A percentile compares a stretch with the other conserved stretches of the same genome.
Evolutionary conservation across 64 coral and sea anemone genomes (phyloP).

Genomic region (Actinia tenebrosa): DNA sequence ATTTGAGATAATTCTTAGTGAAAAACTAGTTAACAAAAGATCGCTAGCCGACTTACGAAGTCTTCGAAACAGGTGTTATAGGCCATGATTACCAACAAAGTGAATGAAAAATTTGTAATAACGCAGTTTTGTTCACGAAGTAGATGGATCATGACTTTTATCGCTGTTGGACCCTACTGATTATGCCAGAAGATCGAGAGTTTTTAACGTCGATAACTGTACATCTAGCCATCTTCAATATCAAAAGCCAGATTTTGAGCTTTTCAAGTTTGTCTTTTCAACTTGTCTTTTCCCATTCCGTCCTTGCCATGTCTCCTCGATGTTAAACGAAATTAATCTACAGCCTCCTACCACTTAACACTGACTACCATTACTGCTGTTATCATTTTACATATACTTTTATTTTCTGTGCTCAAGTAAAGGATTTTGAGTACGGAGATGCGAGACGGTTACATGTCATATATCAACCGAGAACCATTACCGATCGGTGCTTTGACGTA

Average conservation of each 20-base stretch:
- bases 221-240: not conserved
- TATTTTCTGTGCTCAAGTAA: not conserved
- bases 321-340: not conserved
- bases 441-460: not conserved
- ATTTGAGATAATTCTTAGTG: not conserved
- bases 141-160: not conserved
- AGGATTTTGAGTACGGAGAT: not conserved
- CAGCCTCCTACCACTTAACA: not conserved
- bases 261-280: not conserved
- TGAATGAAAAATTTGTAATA: not conserved
- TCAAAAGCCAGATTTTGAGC: not conserved
- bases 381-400: not conserved
- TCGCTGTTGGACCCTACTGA: not conserved
- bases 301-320: not conserved
- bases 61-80: conserved; percentile 23
- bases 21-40: conserved; percentile 9
- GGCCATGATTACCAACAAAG: not conserved
- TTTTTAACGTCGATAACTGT: not conserved
- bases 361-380: not conserved
- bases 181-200: not conserved
- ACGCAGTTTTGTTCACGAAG: not conserved
- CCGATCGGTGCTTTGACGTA: not conserved
- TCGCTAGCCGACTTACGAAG: not conserved
- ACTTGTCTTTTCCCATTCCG: not conserved
- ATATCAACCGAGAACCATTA: not conserved